A percentile compares a stretch with the other conserved stretches of the same genome.
phyloP scores from a whole-genome alignment of 2,113 vertebrate genomes.

The Alectura lathami region DNA sequence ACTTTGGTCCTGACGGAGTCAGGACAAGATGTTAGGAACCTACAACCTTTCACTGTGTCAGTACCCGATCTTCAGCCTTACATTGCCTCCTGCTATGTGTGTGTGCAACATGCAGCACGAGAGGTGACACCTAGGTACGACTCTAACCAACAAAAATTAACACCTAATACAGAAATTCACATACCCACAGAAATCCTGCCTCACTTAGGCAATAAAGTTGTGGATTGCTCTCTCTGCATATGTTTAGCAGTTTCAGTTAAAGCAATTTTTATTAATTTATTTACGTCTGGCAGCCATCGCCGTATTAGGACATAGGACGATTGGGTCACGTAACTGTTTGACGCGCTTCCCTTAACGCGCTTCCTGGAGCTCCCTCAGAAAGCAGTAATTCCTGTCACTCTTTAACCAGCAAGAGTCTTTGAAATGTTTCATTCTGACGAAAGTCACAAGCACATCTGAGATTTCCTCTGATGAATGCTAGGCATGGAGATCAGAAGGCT shows the following conservation, averaged over 20 bases:
- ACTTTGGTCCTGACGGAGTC: neutral
- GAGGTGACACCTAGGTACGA: neutral
- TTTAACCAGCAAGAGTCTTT: constrained; percentile 41
- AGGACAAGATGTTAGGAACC: neutral
- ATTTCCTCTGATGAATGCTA: neutral
- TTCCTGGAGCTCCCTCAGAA: neutral
- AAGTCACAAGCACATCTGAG: constrained; percentile 17
- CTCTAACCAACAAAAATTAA: neutral
- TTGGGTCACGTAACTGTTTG: neutral
- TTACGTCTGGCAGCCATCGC: neutral
- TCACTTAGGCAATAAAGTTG: neutral
- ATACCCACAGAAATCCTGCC: neutral
- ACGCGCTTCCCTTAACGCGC: neutral
- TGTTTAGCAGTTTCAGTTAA: neutral
- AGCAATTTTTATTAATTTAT: neutral
- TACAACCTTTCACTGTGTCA: neutral
- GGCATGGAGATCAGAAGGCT: constrained; percentile 18
- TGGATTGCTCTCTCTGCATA: neutral
- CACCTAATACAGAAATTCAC: neutral
- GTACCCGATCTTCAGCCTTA: neutral
- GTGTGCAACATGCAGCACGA: accelerated
- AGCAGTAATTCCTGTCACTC: constrained; percentile 37
- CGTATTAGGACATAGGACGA: neutral
- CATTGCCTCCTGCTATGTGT: neutral
- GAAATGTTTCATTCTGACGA: constrained; percentile 1